Evolutionary conservation across 2,888 invertebrate genomes (phyloP).

Genomic region (Eulithis testata): DNA sequence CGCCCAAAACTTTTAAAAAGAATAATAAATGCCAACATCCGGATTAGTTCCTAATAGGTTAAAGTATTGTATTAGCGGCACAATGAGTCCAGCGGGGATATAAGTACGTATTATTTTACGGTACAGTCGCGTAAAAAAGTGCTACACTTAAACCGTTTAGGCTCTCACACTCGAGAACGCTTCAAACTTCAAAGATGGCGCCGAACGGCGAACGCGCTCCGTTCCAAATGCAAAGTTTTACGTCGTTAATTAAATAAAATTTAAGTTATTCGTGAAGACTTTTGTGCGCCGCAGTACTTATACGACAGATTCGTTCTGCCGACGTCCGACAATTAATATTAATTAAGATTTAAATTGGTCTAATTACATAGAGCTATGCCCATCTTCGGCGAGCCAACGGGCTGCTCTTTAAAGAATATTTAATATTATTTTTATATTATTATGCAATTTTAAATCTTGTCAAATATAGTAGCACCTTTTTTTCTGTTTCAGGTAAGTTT

Average conservation of each 20-base stretch:
- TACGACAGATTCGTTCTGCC: constrained; percentile 82
- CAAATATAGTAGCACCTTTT: not conserved
- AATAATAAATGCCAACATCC: constrained; percentile 82
- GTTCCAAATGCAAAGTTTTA: constrained; percentile 43
- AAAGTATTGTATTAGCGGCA: constrained; percentile 73
- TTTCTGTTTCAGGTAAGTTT: constrained; percentile 24
- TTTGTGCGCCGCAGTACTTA: constrained; percentile 68
- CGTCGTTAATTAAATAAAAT: constrained; percentile 55
- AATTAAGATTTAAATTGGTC: constrained; percentile 85
- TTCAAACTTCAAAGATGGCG: constrained; percentile 51
- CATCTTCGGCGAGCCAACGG: constrained; percentile 68
- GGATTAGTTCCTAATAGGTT: constrained; percentile 77
- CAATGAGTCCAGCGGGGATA: constrained; percentile 68
- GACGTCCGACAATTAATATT: constrained; percentile 83
- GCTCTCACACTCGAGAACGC: constrained; percentile 51
- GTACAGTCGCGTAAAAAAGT: constrained; percentile 67
- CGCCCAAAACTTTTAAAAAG: constrained; percentile 48
- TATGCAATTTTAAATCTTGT: not conserved
- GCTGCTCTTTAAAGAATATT: constrained; percentile 55
- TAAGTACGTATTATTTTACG: constrained; percentile 73
- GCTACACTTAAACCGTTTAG: constrained; percentile 41
- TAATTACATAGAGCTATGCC: constrained; percentile 80
- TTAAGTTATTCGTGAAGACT: constrained; percentile 43
- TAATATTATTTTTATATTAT: constrained; percentile 4
- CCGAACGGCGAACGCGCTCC: constrained; percentile 40